These are phyloP conservation scores for Aldabrachelys gigantea DNA, from an alignment of 2,113 vertebrate species.

Conservation along the genomic window DNA sequence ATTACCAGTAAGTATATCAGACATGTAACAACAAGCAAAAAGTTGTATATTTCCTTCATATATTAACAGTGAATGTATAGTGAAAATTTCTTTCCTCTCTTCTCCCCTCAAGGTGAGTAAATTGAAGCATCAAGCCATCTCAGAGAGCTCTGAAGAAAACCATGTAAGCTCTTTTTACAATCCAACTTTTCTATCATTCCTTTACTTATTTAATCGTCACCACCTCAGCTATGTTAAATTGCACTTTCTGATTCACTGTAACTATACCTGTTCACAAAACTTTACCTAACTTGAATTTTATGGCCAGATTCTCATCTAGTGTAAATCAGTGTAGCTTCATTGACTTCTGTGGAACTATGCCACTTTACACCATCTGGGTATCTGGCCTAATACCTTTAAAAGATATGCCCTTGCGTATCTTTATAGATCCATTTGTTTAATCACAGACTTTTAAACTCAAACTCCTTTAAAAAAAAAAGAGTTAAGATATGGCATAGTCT, in stretches of 20 bases:
- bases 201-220: neutral
- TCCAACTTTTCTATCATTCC: neutral
- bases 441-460: neutral
- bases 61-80: neutral
- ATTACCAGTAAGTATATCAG: constrained; percentile 78
- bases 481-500: neutral
- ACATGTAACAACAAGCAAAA: neutral
- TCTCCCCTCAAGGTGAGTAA: constrained; percentile 66
- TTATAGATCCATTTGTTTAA: neutral
- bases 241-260: neutral
- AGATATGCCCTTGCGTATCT: neutral
- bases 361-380: fast-evolving
- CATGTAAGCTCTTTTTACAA: constrained; percentile 65
- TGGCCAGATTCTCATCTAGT: neutral
- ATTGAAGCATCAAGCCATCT: constrained; percentile 40
- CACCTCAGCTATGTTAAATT: neutral
- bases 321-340: neutral
- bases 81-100: constrained; percentile 7
- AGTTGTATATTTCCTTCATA: neutral
- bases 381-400: neutral
- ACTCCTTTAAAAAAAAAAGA: too few species aligned
- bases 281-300: neutral
- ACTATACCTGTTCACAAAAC: neutral
- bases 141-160: constrained; percentile 76
- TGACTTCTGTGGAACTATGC: neutral